Evolutionary conservation across 1,140 invertebrate genomes (phyloP), one percentile per base, ranked within the genome.

Genomic region (Apocrypta bakeri): DNA sequence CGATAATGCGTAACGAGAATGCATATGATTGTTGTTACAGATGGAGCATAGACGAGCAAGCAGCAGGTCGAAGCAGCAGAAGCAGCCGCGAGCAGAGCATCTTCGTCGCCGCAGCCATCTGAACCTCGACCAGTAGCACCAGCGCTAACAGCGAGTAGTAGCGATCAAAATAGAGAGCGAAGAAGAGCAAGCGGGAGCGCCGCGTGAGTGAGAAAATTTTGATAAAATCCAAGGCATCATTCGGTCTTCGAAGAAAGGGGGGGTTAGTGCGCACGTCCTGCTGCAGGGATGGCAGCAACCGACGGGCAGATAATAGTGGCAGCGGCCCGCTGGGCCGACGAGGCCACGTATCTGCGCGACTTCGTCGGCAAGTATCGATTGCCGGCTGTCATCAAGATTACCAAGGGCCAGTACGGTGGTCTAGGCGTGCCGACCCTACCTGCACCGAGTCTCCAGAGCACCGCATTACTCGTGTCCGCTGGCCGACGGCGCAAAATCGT

Each of bases 361-460:
- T 96, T 97, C 88, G 94, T 96, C 37, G 93, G 94, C 86, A 97
- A 97, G 87, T 94, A 96, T 85, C 94, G 95, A 69, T 92, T 98
- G 74, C 97, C 98, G 11, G 95, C 95, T 84, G 95, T 98, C 83
- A 96, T 96, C 79, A 97, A 97, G 92, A 97, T 98, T 85, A 95
- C 97, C 81, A 98, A 98, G 92, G 97, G 97, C 78, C 97, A 98
- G 89, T 98, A 98, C 92, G 95, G 96, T 78, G 96, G 96, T 31
- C 93, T 98, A 17, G 97, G 97, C 6, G 96, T 97, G 24, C 96
- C 97, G 8, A 96, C 96, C 0, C 90, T 97, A 25, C 96, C 96
- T 24, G 96, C 95, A 83, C 96, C 97, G 0, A 95, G 96, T 66
- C 92, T 97, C 63, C 96, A 97, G 87, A 96, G 96, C 85, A 97